A percentile compares a stretch with the other conserved stretches of the same genome.
Conservation (phyloP, 2,113 vertebrate genomes). For the Pleuronectes platessa region DNA sequence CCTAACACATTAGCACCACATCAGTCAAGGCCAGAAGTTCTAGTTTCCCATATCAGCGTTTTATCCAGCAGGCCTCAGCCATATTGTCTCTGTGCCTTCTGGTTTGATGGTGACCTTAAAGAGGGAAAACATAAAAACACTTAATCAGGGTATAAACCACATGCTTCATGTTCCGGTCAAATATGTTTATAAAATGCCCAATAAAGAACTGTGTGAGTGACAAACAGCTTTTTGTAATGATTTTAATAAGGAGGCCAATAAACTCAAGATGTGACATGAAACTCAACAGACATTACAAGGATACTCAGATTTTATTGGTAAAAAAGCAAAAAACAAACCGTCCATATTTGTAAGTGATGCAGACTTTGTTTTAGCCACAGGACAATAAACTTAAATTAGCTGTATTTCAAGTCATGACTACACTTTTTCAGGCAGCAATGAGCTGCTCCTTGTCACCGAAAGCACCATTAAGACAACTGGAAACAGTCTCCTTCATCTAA, state of each 20-base stretch:
- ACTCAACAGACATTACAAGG: slow-evolving; percentile 44
- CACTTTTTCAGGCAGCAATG: slow-evolving; percentile 26
- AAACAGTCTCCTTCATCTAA: slow-evolving; percentile 26
- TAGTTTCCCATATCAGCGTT: slow-evolving; percentile 65
- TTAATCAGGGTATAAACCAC: slow-evolving; percentile 17
- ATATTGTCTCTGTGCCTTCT: slow-evolving; percentile 32
- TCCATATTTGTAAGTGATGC: slow-evolving; percentile 44
- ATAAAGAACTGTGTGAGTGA: slow-evolving; percentile 57
- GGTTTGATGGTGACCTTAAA: slow-evolving; percentile 2
- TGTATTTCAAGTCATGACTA: slow-evolving; percentile 16
- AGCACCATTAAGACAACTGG: slow-evolving; percentile 32
- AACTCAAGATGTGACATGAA: slow-evolving; percentile 34
- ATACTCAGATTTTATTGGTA: slow-evolving; percentile 68
- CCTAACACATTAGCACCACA: slow-evolving; percentile 69
- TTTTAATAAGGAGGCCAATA: slow-evolving; percentile 18
- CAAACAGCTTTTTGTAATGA: slow-evolving; percentile 33
- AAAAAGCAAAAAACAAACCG: slow-evolving; percentile 46
- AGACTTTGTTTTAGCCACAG: slow-evolving; percentile 44
- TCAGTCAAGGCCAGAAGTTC: slow-evolving; percentile 56
- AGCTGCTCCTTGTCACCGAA: slow-evolving; percentile 21
- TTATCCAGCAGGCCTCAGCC: slow-evolving; percentile 30
- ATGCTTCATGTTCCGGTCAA: slow-evolving; percentile 11
- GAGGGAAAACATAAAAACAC: not conserved
- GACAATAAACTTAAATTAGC: slow-evolving; percentile 39
- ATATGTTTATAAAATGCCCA: slow-evolving; percentile 33